Base-by-base conservation (phyloP, 2,797 vertebrate genomes). In the Poeciliopsis presidionis region DNA sequence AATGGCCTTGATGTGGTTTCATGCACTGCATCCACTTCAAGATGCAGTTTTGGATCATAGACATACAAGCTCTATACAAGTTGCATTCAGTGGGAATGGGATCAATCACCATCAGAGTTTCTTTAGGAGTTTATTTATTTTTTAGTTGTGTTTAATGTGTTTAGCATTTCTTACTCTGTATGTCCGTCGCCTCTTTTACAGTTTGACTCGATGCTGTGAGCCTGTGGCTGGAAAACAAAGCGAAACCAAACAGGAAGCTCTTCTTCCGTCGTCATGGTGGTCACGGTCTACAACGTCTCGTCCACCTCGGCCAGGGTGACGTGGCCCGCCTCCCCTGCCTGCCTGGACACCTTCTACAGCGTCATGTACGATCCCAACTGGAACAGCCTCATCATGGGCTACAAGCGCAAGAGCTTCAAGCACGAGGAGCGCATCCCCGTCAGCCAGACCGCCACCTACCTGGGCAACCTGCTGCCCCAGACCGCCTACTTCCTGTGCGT, bases 331-430 rank as follows among this genome's bases (percentile, higher is more conserved):
- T 92, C 93, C 49, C 95, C 95, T 5, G 73, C 87, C 76, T 98
- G 97, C 69, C 84, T 88, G 0, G 97, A 97, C 92, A 97, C 96
- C 71, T 98, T 97, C 91, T 98, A 97, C 94, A 97, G 97, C 47
- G 89, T 98, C 86, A 97, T 97, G 96, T 97, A 97, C 86, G 95
- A 97, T 86, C 96, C 97, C 8, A 96, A 96, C 94, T 97, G 96
- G 97, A 96, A 96, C 93, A 96, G 93, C 80, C 90, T 96, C 83
- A 84, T 96, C 5, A 95, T 96, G 78, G 95, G 94, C 77, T 97
- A 96, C 90, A 95, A 96, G 0, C 95, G 95, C 72, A 96, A 96
- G 86, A 95, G 92, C 72, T 97, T 97, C 86, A 94, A 96, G 90
- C 95, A 95, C 12, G 97, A 98, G 86, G 96, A 97, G 59, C 94